Percentiles rank a stretch among this genome's conserved stretches.
phyloP scores from a whole-genome alignment of 2,113 vertebrate genomes.

The Calonectris borealis region DNA sequence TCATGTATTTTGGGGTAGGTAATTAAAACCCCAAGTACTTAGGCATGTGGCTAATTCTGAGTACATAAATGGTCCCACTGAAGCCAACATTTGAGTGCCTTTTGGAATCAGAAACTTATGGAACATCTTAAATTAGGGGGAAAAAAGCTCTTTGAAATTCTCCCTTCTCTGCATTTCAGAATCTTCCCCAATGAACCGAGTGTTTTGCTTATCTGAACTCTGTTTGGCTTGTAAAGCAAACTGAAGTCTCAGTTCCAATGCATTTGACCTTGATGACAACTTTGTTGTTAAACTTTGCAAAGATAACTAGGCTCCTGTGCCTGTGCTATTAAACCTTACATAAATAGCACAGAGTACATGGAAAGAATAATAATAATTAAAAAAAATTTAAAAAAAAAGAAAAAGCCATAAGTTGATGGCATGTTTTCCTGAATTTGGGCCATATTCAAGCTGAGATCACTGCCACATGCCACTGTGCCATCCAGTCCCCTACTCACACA shows the following conservation, averaged over 20 bases:
- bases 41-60: background rate
- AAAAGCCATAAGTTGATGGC: slow-evolving; percentile 15
- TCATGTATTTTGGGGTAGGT: background rate
- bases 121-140: background rate
- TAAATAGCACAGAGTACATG: background rate
- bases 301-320: slow-evolving; percentile 12
- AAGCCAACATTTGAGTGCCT: background rate
- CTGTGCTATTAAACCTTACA: slow-evolving; percentile 8
- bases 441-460: slow-evolving; percentile 65
- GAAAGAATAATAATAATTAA: slow-evolving; percentile 5
- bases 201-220: background rate
- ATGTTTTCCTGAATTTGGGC: slow-evolving; percentile 69
- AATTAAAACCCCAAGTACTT: background rate
- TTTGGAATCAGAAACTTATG: background rate
- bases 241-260: background rate
- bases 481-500: slow-evolving; percentile 69
- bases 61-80: background rate
- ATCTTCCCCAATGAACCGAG: background rate
- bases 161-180: background rate
- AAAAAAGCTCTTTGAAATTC: background rate
- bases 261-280: slow-evolving; percentile 65
- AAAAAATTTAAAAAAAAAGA: background rate
- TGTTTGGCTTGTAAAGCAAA: slow-evolving; percentile 17
- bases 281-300: slow-evolving; percentile 47
- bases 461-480: slow-evolving; percentile 82